Evolutionary conservation across 2,888 invertebrate species (phyloP), one percentile per base, ranked within the genome.

Genomic region (Cataglyphis cursor): DNA sequence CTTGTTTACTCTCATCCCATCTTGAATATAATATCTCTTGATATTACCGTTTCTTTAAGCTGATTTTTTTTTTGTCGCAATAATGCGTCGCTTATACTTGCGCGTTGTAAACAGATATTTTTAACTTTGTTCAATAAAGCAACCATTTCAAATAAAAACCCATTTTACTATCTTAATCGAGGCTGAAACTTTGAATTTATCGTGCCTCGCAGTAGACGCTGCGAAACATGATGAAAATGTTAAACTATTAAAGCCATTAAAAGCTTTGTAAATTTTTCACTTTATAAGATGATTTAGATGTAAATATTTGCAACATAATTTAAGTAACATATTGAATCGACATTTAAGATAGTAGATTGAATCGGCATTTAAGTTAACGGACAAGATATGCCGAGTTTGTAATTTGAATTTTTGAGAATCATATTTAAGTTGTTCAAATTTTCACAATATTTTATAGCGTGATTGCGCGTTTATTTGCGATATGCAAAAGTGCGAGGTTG

Each of bases 111-210:
- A 8, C n/a, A 73, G 51, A 74, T 57, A 66, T 73, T 84, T 48
- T 28, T 28, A 28, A 28, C 84, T 81, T 72, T 76, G 74, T 76
- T 64, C 81, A 35, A 72, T 64, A 70, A 10, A 28, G 24, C 24
- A 9, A 61, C 18, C 54, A 72, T 61, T 74, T 41, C 18, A 72
- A 81, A 75, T 84, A 54, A 70, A 81, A 81, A 38, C 61, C 18
- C 74, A 65, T 72, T 78, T 87, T 73, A 76, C 54, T 80, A 44
- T 51, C 62, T 35, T 44, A 44, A 21, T 73, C 65, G 64, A 57
- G 51, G n/a, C 59, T 28, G 72, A 57, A 48, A 62, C 75, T 72
- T 73, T 73, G 66, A 81, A 57, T 81, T 76, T 61, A 44, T 51
- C 62, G 41, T 73, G 61, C 10, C 74, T 44, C 64, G 59, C n/a